phyloP scores from a whole-genome alignment of 2,113 vertebrate genomes.

The Sporophila hypoxantha region DNA sequence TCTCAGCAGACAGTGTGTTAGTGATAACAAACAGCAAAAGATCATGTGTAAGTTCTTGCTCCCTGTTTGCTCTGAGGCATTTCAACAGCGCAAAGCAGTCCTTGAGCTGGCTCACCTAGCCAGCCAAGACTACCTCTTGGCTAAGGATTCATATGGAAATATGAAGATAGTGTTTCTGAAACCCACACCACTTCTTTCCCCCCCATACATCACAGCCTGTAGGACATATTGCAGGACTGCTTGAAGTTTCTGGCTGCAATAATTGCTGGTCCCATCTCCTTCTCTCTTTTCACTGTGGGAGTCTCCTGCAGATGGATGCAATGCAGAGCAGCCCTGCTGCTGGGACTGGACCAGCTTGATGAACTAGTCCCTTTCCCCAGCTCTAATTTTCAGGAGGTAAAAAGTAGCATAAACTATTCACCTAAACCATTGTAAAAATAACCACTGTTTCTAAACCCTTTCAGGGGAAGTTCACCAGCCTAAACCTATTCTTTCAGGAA shows the following conservation, averaged over 20 bases:
- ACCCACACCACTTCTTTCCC: not conserved
- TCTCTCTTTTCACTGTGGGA: not conserved
- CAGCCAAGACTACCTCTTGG: not conserved
- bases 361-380: not conserved
- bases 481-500: not conserved
- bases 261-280: not conserved
- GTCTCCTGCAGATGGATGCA: not conserved
- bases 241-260: not conserved
- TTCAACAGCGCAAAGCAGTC: not conserved
- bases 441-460: not conserved
- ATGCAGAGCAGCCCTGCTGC: not conserved
- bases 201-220: not conserved
- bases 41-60: not conserved
- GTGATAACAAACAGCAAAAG: not conserved
- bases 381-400: not conserved
- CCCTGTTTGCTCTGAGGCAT: not conserved
- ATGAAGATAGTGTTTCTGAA: not conserved
- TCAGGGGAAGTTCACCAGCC: not conserved
- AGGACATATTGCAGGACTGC: not conserved
- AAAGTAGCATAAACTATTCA: not conserved
- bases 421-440: not conserved
- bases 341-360: not conserved
- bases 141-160: not conserved
- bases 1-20: not conserved
- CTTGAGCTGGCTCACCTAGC: not conserved